These are phyloP conservation scores for Saimiri boliviensis DNA, from an alignment of 2,113 vertebrate species.

Conservation along the genomic window DNA sequence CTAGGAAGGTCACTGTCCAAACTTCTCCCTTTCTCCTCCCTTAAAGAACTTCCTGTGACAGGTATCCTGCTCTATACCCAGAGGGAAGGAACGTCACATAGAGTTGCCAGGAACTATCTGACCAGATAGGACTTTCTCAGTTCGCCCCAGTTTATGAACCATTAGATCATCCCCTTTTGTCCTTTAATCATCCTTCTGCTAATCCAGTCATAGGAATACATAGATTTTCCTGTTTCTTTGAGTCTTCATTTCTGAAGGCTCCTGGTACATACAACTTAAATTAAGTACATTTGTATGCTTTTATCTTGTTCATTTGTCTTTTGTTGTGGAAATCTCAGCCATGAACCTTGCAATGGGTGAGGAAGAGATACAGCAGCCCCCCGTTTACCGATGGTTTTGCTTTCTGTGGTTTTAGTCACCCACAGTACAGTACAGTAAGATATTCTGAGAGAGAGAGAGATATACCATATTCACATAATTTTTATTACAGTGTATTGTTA, in stretches of 20 bases:
- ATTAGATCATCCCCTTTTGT: background rate
- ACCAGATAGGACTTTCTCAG: background rate
- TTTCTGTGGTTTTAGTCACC: background rate
- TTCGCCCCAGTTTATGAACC: background rate
- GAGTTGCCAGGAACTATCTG: background rate
- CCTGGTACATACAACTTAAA: no score
- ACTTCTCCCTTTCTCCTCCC: no score
- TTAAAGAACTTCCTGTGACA: background rate
- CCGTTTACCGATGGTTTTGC: background rate
- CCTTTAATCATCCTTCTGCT: background rate
- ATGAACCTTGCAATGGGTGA: background rate
- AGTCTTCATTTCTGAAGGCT: background rate
- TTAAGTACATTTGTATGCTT: no score
- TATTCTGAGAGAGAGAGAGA: background rate
- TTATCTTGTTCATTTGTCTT: background rate
- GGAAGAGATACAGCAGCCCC: background rate
- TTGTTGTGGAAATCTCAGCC: background rate
- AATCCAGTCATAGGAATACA: background rate
- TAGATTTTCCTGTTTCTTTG: background rate
- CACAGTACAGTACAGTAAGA: background rate
- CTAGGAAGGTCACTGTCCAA: no score
- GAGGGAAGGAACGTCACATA: background rate
- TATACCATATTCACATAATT: background rate
- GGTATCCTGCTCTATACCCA: background rate
- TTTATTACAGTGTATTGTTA: background rate